These are phyloP conservation scores for Notothenia coriiceps DNA, from an alignment of 2,113 vertebrate genomes.

Conservation along the genomic window DNA sequence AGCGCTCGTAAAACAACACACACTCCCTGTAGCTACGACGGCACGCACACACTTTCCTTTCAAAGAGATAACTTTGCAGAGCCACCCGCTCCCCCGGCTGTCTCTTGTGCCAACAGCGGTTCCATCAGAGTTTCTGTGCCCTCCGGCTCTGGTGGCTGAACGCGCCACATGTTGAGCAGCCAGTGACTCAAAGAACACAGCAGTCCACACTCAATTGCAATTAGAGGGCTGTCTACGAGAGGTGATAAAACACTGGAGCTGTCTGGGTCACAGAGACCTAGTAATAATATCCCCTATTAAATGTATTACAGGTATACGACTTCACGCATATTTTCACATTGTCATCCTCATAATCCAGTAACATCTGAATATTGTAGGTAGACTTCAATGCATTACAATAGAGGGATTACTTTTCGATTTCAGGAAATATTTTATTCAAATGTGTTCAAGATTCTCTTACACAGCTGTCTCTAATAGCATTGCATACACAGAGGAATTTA, in stretches of 20 bases:
- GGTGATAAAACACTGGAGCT: not conserved
- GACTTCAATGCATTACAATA: not conserved
- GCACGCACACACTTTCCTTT: conserved; percentile 46
- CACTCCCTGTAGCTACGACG: conserved; percentile 43
- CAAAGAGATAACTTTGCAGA: conserved; percentile 60
- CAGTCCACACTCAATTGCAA: conserved; percentile 13
- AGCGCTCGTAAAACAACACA: conserved; percentile 65
- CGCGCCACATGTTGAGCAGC: conserved; percentile 51
- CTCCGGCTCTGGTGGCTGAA: conserved; percentile 54
- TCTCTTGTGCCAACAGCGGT: conserved; percentile 56
- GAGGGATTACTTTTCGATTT: not conserved
- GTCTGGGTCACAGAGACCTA: not conserved
- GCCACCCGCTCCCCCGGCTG: conserved; percentile 25
- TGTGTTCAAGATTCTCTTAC: too few relatives aligned
- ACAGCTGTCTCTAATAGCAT: too few relatives aligned
- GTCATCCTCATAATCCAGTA: not conserved
- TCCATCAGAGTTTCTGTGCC: conserved; percentile 58
- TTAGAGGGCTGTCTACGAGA: not conserved
- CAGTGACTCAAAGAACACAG: conserved; percentile 28
- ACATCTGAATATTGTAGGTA: not conserved
- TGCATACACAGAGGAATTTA: too few relatives aligned
- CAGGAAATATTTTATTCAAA: not conserved
- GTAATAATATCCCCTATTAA: not conserved
- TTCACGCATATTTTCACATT: not conserved
- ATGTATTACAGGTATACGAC: not conserved